A percentile compares a stretch with the other conserved stretches of the same genome.
Evolutionary conservation across 2,888 invertebrate genomes (phyloP).

Genomic region (Lordiphosa fenestrarum): DNA sequence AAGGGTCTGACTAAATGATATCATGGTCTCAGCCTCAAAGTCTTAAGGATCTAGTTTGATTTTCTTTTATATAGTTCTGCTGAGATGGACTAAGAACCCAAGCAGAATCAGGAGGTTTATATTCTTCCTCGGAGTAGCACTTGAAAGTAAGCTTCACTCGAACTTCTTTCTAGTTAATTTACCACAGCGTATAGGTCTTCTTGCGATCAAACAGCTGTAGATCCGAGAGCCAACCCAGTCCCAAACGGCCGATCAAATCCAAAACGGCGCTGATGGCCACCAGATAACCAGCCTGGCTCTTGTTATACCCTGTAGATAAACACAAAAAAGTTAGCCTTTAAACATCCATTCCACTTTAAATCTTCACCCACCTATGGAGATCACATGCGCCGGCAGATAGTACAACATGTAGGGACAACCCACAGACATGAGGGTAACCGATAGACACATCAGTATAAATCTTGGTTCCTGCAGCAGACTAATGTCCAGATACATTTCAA

Average conservation of each 20-base stretch:
- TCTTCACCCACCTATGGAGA: slow-evolving; percentile 82
- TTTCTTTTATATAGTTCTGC: no score
- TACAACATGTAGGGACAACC: slow-evolving; percentile 89
- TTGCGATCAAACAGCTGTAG: slow-evolving; percentile 86
- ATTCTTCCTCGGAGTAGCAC: no score
- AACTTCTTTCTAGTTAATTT: slow-evolving; percentile 30
- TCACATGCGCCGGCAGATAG: slow-evolving; percentile 88
- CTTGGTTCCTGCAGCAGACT: slow-evolving; percentile 85
- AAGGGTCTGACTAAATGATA: no score
- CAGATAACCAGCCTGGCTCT: slow-evolving; percentile 83
- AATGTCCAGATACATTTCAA: slow-evolving; percentile 84
- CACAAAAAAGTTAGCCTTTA: background rate
- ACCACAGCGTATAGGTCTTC: slow-evolving; percentile 88
- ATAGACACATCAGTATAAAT: slow-evolving; percentile 86
- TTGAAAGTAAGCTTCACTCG: no score
- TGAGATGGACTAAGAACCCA: no score
- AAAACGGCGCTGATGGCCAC: slow-evolving; percentile 88
- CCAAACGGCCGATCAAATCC: slow-evolving; percentile 86
- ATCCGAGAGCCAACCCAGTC: slow-evolving; percentile 88
- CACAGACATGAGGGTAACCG: slow-evolving; percentile 88
- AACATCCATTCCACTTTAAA: background rate
- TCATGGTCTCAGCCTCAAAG: no score
- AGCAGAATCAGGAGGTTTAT: no score
- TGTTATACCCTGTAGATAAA: slow-evolving; percentile 74
- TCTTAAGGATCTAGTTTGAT: no score